Conservation (phyloP, 2,888 invertebrate genomes). For the Horisme vitalbata region DNA sequence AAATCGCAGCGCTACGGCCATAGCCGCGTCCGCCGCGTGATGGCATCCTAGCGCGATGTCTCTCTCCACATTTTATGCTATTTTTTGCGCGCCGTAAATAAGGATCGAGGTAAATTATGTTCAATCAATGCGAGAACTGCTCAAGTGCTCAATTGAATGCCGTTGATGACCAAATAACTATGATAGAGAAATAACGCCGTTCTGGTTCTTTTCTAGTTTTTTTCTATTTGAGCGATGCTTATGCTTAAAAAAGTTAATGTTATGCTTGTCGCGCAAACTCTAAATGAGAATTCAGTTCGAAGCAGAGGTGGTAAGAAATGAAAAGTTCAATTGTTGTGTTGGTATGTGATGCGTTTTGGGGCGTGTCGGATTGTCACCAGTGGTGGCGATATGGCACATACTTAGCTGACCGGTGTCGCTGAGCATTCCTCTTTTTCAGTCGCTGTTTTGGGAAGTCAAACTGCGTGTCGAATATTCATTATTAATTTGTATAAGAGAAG, state of each 20-base stretch:
- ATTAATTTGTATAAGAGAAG: conserved; percentile 7
- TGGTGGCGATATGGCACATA: conserved; percentile 28
- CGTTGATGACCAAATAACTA: conserved; percentile 9
- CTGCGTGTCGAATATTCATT: conserved; percentile 8
- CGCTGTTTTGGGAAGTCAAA: conserved; percentile 6
- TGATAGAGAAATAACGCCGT: conserved; percentile 4
- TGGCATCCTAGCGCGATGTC: conserved; percentile 67
- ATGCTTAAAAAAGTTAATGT: conserved; percentile 11
- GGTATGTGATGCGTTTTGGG: conserved; percentile 21
- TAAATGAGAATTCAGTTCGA: conserved; percentile 14
- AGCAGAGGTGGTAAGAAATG: conserved; percentile 19
- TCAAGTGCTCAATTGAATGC: conserved; percentile 24
- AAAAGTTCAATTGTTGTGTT: conserved; percentile 21
- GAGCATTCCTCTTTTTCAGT: conserved; percentile 19
- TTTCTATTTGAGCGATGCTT: background rate
- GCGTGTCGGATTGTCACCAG: conserved; percentile 14
- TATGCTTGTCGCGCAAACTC: conserved; percentile 14
- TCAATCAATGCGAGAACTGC: conserved; percentile 19
- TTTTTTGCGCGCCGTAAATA: conserved; percentile 36
- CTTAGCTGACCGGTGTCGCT: conserved; percentile 13
- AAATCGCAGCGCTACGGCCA: conserved; percentile 56
- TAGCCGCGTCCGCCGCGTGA: conserved; percentile 52
- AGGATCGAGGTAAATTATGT: conserved; percentile 32
- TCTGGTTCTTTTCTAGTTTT: conserved; percentile 9
- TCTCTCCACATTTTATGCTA: conserved; percentile 32